phyloP scores from a whole-genome alignment of 2,113 vertebrate genomes.

The Trachemys scripta region DNA sequence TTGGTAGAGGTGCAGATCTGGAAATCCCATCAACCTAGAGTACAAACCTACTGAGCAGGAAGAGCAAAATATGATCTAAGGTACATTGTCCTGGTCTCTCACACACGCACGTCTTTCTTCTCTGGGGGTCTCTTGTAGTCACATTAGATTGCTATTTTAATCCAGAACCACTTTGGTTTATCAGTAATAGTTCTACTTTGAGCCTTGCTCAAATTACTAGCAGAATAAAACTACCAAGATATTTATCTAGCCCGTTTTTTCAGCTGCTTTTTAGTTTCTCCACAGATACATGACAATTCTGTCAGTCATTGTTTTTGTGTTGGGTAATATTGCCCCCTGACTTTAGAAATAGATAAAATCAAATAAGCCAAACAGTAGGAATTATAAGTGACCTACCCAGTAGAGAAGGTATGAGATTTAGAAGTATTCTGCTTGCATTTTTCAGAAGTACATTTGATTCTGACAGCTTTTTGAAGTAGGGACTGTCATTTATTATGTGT shows the following conservation, averaged over 20 bases:
- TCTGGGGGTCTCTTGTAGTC: background rate
- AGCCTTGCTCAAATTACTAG: slow-evolving; percentile 12
- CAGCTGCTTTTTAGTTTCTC: background rate
- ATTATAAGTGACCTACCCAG: background rate
- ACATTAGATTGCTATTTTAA: background rate
- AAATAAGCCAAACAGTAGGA: background rate
- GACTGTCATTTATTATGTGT: background rate
- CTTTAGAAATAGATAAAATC: background rate
- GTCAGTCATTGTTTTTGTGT: background rate
- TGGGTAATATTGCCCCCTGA: accelerated
- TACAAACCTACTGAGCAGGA: background rate
- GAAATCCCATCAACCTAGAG: background rate
- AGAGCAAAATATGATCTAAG: background rate
- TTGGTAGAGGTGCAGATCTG: background rate
- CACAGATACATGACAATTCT: background rate
- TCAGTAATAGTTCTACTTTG: background rate
- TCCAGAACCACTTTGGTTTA: background rate
- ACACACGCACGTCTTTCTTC: background rate
- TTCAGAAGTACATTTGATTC: slow-evolving; percentile 13
- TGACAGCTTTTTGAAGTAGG: background rate
- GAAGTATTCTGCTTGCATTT: background rate
- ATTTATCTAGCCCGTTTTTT: background rate
- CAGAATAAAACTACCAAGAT: slow-evolving; percentile 17
- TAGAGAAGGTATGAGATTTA: background rate
- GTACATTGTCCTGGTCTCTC: background rate